Evolutionary conservation across 2,888 invertebrate genomes (phyloP).

Genomic region (Tiphia femorata): DNA sequence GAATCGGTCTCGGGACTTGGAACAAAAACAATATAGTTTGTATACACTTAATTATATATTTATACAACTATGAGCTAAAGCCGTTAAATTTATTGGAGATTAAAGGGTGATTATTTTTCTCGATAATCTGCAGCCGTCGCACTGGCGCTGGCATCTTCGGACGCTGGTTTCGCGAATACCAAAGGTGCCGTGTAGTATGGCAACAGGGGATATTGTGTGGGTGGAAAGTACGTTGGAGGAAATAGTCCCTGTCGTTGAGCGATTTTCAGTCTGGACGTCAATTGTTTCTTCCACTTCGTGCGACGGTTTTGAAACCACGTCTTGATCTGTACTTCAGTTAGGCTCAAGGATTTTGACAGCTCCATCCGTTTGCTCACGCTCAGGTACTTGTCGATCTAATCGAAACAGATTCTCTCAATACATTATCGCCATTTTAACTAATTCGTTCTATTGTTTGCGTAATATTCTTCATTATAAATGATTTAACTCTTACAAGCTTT

Average conservation of each 20-base stretch:
- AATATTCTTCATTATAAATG: too few relatives aligned
- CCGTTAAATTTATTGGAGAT: too few relatives aligned
- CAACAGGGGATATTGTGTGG: constrained; percentile 74
- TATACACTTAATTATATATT: too few relatives aligned
- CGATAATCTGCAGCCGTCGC: too few relatives aligned
- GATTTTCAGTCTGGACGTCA: constrained; percentile 90
- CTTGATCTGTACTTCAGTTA: constrained; percentile 96
- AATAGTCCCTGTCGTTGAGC: constrained; percentile 88
- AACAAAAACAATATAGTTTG: too few relatives aligned
- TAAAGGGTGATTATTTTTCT: too few relatives aligned
- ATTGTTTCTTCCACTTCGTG: constrained; percentile 98
- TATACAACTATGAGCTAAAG: too few relatives aligned
- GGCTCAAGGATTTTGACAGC: constrained; percentile 86
- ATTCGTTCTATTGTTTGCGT: too few relatives aligned
- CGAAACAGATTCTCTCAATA: constrained; percentile 27
- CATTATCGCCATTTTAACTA: neutral
- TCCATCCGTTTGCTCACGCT: constrained; percentile 97
- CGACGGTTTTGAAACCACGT: constrained; percentile 97
- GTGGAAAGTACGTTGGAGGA: constrained; percentile 78
- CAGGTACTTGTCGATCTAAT: constrained; percentile 89
- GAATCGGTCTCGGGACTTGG: too few relatives aligned
- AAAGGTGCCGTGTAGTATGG: constrained; percentile 76
- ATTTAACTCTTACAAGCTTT: too few relatives aligned
- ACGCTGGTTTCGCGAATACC: constrained; percentile 73
- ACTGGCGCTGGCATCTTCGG: constrained; percentile 61